These are phyloP conservation scores for Ptilonorhynchus violaceus DNA, from an alignment of 2,113 vertebrate genomes.

Conservation along the genomic window DNA sequence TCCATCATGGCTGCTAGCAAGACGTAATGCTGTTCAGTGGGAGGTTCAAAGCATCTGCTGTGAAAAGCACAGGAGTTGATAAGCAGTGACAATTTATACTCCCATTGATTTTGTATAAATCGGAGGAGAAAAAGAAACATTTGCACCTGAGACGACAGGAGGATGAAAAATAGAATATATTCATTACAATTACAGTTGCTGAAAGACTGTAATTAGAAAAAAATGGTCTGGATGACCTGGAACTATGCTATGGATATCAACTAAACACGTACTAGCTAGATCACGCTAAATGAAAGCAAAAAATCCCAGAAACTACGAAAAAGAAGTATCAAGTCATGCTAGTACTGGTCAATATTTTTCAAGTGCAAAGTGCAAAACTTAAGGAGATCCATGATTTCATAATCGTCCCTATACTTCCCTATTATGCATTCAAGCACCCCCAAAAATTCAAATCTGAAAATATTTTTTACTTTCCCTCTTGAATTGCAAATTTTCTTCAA, in stretches of 20 bases:
- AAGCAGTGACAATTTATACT: constrained; percentile 20
- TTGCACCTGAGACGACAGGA: background rate
- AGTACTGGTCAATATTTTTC: background rate
- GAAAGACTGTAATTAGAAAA: background rate
- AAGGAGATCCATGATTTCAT: background rate
- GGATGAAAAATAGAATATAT: background rate
- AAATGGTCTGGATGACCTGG: background rate
- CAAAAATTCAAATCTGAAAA: background rate
- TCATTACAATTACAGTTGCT: background rate
- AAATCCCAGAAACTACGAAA: fast-evolving
- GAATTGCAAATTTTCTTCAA: background rate
- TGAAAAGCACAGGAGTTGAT: background rate
- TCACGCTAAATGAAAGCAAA: background rate
- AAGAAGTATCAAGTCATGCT: background rate
- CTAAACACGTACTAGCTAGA: background rate
- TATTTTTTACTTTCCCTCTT: background rate
- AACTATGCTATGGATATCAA: background rate
- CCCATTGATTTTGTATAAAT: constrained; percentile 11
- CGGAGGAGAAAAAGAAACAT: background rate
- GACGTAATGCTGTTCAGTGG: constrained; percentile 40
- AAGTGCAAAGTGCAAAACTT: background rate
- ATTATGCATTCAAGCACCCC: background rate
- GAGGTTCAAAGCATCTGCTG: constrained; percentile 47
- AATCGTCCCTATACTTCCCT: background rate
- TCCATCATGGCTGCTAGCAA: constrained; percentile 61